Evolutionary conservation across 2,888 invertebrate genomes (phyloP).

Genomic region (Trissoscelio sp.): DNA sequence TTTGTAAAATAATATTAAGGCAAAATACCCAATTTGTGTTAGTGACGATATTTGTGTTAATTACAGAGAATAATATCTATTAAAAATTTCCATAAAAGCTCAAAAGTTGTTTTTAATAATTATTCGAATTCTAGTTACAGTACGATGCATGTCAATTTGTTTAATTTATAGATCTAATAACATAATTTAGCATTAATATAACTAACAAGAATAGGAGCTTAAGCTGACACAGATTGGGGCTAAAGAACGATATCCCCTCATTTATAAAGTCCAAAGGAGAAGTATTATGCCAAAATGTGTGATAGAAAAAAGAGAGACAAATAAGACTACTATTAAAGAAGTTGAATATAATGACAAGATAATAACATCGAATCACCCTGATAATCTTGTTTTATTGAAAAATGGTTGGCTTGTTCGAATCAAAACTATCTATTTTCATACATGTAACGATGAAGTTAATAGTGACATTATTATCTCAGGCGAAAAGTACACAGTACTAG

Average conservation of each 20-base stretch:
- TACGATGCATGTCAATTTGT: too few relatives aligned
- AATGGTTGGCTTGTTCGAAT: conserved; percentile 7
- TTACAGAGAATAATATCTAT: too few relatives aligned
- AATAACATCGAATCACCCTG: conserved; percentile 6
- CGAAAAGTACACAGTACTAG: neutral
- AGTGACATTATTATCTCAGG: neutral
- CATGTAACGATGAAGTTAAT: neutral
- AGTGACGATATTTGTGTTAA: too few relatives aligned
- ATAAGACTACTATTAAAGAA: conserved; percentile 7
- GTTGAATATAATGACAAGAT: conserved; percentile 6
- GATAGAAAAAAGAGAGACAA: conserved; percentile 1
- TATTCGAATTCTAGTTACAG: too few relatives aligned
- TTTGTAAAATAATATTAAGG: too few relatives aligned
- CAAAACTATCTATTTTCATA: conserved; percentile 16
- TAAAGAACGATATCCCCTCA: neutral
- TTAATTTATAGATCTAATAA: too few relatives aligned
- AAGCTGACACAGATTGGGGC: too few relatives aligned
- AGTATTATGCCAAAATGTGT: neutral
- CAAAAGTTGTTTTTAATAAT: too few relatives aligned
- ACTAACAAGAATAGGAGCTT: too few relatives aligned
- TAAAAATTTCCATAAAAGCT: too few relatives aligned
- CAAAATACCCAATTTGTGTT: too few relatives aligned
- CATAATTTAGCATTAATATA: too few relatives aligned
- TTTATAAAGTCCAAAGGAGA: conserved; percentile 5
- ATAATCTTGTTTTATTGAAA: conserved; percentile 23